phyloP scores from a whole-genome alignment of 2,797 vertebrate genomes.

The Malacoraja senta region DNA sequence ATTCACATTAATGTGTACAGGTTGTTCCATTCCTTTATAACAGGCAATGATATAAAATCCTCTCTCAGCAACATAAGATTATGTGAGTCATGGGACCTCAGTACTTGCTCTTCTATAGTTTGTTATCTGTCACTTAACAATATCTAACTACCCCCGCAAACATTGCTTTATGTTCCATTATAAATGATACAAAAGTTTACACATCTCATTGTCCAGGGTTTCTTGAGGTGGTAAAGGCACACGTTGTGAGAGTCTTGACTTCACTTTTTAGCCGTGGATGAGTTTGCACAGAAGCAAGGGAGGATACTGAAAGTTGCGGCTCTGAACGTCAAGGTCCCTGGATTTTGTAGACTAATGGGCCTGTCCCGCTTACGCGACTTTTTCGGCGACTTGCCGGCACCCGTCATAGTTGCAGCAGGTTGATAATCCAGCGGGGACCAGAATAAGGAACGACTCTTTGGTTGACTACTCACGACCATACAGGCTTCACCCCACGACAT shows the following conservation, averaged over 20 bases:
- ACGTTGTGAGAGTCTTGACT: background rate
- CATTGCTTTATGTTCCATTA: background rate
- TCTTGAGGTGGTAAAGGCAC: background rate
- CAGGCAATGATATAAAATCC: background rate
- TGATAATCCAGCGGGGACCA: too few species aligned
- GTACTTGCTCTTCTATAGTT: background rate
- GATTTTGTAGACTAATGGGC: too few species aligned
- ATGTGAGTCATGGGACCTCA: background rate
- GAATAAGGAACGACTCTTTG: too few species aligned
- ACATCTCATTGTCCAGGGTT: background rate
- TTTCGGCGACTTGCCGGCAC: too few species aligned
- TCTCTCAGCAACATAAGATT: background rate
- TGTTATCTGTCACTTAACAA: constrained; percentile 4
- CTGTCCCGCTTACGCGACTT: too few species aligned
- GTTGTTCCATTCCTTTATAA: background rate
- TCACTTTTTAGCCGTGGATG: background rate
- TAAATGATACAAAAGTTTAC: background rate
- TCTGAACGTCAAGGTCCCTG: background rate
- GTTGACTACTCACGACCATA: too few species aligned
- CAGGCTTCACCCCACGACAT: too few species aligned
- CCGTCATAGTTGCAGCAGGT: too few species aligned
- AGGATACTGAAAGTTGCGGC: background rate
- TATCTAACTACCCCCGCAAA: background rate
- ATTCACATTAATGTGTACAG: background rate
- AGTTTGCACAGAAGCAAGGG: background rate